Base-by-base conservation (phyloP, 2,888 invertebrate species). In the Sphaerophoria taeniata region DNA sequence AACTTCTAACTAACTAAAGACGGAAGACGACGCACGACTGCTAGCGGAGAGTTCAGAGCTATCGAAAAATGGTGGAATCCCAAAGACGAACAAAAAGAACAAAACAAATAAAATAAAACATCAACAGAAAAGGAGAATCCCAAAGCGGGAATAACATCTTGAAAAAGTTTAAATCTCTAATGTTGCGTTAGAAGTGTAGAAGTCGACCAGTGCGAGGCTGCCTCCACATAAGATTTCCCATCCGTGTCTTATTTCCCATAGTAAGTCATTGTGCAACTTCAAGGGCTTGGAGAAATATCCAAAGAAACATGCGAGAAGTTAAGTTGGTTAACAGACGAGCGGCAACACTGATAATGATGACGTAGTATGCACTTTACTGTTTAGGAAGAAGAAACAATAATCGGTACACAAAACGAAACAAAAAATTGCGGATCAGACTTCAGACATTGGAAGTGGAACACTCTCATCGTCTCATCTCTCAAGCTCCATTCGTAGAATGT, bases 101-200 rank as follows among this genome's bases (percentile, higher is more conserved):
- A 24, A 45, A 12, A 24, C 61, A 75, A 76, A 45, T 56, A 71
- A 9, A 74, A 70, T 34, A 39, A 53, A 1, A 16, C 31, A n/a
- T 9, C 14, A 31, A 14, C 36, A 60, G 72, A n/a, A 60, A 61
- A 72, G 72, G 72, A 82, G 67, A 77, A 82, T 77, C 77, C 83
- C 83, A 83, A 78, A 77, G 67, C 67, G 14, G 71, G 63, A 51
- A 45, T 33, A 71, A 51, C 58, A 31, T 65, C 58, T 65, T 51
- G 39, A 36, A 55, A 61, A 45, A 47, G 63, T 47, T 31, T n/a
- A 39, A 60, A 34, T 36, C 36, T 67, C 78, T 72, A 72, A 72
- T 78, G 69, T 74, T 83, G 83, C 75, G 84, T 84, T 60, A 60
- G 60, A 43, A 60, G n/a, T n/a, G n/a, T 72, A 84, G 79, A 79